Conservation (phyloP, 1,140 invertebrate species). For the Zaprionus taronus region DNA sequence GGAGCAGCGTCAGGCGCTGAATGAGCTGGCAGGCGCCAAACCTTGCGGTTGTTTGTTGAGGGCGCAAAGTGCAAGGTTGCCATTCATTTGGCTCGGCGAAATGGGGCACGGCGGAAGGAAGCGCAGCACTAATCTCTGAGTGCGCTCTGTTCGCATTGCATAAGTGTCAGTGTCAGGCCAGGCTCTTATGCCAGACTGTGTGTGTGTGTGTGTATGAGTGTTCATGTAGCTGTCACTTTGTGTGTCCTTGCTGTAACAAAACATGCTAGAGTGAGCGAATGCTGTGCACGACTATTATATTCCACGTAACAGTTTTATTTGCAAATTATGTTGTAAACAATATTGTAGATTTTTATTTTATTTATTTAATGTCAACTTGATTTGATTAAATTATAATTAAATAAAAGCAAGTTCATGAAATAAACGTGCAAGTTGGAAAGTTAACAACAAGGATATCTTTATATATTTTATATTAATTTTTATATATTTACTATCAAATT, state of each 20-base stretch:
- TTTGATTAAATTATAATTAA: too few relatives aligned
- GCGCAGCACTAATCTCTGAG: constrained; percentile 74
- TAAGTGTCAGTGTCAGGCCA: constrained; percentile 68
- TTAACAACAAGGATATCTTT: background rate
- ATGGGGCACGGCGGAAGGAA: constrained; percentile 57
- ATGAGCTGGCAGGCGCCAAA: constrained; percentile 32
- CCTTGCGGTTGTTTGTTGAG: constrained; percentile 69
- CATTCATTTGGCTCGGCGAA: constrained; percentile 60
- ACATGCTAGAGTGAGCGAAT: constrained; percentile 16
- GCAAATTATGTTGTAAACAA: background rate
- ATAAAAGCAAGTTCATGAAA: too few relatives aligned
- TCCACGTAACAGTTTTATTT: background rate
- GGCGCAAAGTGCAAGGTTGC: constrained; percentile 74
- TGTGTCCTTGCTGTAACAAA: constrained; percentile 60
- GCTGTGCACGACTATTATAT: background rate
- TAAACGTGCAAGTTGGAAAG: background rate
- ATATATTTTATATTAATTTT: background rate
- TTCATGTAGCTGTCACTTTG: constrained; percentile 41
- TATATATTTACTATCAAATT: background rate
- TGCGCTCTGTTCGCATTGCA: constrained; percentile 66
- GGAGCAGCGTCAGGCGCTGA: constrained; percentile 13
- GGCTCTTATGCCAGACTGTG: constrained; percentile 15
- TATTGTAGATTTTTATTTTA: background rate
- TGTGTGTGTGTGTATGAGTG: constrained; percentile 19
- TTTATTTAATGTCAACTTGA: background rate